A percentile compares a stretch with the other conserved stretches of the same genome.
phyloP scores from a whole-genome alignment of 2,113 vertebrate species.

The Hipposideros armiger region DNA sequence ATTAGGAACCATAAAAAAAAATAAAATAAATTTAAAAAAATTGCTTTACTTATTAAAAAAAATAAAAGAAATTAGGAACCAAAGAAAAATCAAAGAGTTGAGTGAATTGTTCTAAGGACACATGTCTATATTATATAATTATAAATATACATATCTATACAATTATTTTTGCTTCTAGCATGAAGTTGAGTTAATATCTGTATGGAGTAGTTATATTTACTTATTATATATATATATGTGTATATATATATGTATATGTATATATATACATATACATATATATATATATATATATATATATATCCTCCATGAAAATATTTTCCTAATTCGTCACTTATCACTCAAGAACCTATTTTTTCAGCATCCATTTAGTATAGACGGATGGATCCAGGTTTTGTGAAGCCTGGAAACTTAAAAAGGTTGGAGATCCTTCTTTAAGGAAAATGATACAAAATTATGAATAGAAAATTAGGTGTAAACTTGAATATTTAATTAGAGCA shows the following conservation, averaged over 20 bases:
- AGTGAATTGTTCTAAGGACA: background rate
- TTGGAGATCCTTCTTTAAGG: background rate
- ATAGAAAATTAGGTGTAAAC: background rate
- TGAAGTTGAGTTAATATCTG: background rate
- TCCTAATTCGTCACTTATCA: background rate
- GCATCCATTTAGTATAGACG: background rate
- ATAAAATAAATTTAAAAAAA: no score
- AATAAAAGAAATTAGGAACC: background rate
- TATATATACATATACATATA: no score
- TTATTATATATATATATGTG: background rate
- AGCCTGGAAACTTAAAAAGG: background rate
- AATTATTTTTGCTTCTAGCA: background rate
- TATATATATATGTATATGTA: no score
- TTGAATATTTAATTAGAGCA: background rate
- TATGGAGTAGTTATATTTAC: background rate
- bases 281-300: background rate
- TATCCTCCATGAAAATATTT: background rate
- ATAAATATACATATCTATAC: background rate
- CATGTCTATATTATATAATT: background rate
- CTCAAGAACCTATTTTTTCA: background rate
- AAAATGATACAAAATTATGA: background rate
- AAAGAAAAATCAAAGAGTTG: background rate
- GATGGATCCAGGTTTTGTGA: background rate
- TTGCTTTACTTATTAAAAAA: no score
- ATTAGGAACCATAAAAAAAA: no score